phyloP scores from a whole-genome alignment of 2,888 invertebrate genomes.

The Gonocerus acuteangulatus region DNA sequence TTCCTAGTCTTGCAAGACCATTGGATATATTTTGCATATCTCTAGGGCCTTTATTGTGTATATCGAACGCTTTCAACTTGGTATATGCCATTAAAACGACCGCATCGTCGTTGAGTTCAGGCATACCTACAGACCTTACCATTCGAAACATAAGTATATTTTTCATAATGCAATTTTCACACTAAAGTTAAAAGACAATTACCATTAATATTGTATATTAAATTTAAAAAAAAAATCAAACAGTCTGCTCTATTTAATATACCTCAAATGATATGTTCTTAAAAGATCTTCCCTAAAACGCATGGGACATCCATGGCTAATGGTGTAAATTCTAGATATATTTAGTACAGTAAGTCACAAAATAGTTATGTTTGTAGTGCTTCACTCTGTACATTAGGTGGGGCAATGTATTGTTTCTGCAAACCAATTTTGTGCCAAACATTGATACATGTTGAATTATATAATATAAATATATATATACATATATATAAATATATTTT shows the following conservation, averaged over 20 bases:
- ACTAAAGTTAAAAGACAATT: not conserved
- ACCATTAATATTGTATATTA: not conserved
- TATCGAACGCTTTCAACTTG: constrained; percentile 14
- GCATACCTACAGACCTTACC: constrained; percentile 19
- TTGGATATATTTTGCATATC: constrained; percentile 34
- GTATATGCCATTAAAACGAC: constrained; percentile 20
- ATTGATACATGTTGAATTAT: constrained; percentile 36
- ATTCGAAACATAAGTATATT: constrained; percentile 19
- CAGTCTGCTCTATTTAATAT: constrained; percentile 17
- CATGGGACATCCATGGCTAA: constrained; percentile 19
- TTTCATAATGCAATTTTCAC: constrained; percentile 1
- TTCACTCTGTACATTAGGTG: constrained; percentile 32
- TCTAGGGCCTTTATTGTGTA: constrained; percentile 31
- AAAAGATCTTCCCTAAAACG: constrained; percentile 12
- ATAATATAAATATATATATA: constrained; percentile 26
- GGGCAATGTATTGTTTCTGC: constrained; percentile 32
- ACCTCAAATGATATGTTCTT: constrained; percentile 22
- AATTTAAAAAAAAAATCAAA: not conserved
- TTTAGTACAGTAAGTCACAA: constrained; percentile 13
- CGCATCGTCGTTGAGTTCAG: constrained; percentile 1
- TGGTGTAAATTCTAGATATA: constrained; percentile 9
- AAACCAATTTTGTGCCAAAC: constrained; percentile 39
- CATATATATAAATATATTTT: constrained; percentile 38
- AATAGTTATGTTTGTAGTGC: constrained; percentile 28
- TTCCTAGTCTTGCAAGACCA: constrained; percentile 25